phyloP scores from a whole-genome alignment of 2,113 vertebrate genomes.

The Phrynosoma blainvillii region DNA sequence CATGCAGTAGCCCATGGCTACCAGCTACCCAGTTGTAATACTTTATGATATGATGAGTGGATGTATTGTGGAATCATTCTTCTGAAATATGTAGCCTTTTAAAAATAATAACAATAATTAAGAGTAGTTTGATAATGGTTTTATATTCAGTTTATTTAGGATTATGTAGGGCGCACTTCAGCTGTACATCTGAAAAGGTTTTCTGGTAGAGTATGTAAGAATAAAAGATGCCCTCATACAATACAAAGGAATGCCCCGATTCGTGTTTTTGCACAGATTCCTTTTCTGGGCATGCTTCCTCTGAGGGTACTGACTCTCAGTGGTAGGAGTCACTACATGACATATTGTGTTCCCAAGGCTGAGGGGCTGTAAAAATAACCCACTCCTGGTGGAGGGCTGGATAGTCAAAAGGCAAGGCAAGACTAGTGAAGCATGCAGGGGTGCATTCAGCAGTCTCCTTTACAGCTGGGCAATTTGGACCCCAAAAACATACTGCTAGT shows the following conservation, averaged over 20 bases:
- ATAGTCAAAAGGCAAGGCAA: neutral
- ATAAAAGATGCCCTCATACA: neutral
- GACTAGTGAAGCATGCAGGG: neutral
- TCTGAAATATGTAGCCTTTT: neutral
- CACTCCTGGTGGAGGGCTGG: neutral
- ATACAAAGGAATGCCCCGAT: neutral
- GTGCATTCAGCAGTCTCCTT: neutral
- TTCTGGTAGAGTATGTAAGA: neutral
- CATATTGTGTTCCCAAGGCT: neutral
- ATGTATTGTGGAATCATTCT: neutral
- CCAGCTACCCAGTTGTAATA: neutral
- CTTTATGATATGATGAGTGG: neutral
- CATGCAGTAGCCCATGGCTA: neutral
- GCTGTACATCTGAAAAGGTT: neutral
- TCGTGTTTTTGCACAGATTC: neutral
- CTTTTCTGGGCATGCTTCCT: neutral
- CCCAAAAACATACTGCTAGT: neutral
- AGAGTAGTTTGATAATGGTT: neutral
- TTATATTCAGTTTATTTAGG: neutral
- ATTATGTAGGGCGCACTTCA: neutral
- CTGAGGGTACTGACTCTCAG: neutral
- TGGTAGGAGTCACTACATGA: no score
- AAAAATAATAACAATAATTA: neutral
- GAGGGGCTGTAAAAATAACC: neutral
- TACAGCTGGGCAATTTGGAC: neutral